Evolutionary conservation across 2,113 vertebrate species (phyloP), one percentile per base, ranked within the genome.

Genomic region (Xiphophorus couchianus): DNA sequence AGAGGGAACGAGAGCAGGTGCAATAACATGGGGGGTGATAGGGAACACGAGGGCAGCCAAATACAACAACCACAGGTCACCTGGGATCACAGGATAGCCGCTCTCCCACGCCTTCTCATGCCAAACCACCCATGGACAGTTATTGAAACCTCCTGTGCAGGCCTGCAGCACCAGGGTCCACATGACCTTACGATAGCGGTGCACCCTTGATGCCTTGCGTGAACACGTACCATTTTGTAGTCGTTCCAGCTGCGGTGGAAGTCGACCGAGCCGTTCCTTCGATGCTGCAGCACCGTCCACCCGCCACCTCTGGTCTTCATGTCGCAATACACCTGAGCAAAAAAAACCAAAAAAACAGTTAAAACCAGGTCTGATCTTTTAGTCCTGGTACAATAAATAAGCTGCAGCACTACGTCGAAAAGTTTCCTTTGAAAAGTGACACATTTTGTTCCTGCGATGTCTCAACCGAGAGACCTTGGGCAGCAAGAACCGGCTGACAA

Each of bases 251-350:
- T 89, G 0, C 93, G 94, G 37, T 96, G 90, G 72, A 96, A 96
- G 78, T 95, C 90, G 4, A 94, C 65, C 0, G 94, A 94, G 48
- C 95, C 95, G 0, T 96, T 93, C 30, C 77, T 81, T 3, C 95
- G 93, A 84, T 93, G 93, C 84, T 96, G 95, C 78, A 96, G 86
- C 61, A 96, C 90, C 0, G 95, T 96, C 95, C 96, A 96, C 1
- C 96, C 96, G 0, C 96, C 96, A 2, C 95, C 95, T 51, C 83
- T 88, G 17, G 94, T 96, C 85, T 94, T 90, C 96, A 96, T 96
- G 54, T 96, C 94, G 78, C 95, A 96, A 74, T 95, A 92, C 31
- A 94, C 95, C 96, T 96, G 22, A 3, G 62, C 6, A 80, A 28
- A 62, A 69, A 7, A 39, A 2, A 11, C 2, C 70, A 1, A 6